phyloP scores from a whole-genome alignment of 2,888 invertebrate genomes.

The Tanytarsus gracilentus region DNA sequence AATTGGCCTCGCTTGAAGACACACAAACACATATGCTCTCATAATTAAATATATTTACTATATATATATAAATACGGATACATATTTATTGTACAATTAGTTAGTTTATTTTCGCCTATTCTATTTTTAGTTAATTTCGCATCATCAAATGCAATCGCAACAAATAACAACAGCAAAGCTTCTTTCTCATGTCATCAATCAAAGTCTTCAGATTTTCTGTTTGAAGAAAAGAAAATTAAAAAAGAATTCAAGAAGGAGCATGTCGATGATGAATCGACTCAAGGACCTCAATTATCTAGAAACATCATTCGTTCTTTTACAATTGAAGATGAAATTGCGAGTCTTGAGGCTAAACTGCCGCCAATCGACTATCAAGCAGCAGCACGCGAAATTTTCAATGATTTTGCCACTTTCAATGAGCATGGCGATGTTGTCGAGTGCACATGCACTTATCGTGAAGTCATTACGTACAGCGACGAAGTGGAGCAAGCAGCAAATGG shows the following conservation, averaged over 20 bases:
- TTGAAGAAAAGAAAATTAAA: too few relatives aligned
- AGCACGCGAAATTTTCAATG: background rate
- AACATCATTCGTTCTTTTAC: constrained; percentile 12
- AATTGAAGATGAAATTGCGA: constrained; percentile 34
- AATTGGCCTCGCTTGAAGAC: too few relatives aligned
- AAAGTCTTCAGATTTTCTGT: background rate
- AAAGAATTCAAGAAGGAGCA: too few relatives aligned
- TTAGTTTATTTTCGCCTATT: too few relatives aligned
- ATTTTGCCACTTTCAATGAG: constrained; percentile 1
- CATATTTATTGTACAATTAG: too few relatives aligned
- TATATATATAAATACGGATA: too few relatives aligned
- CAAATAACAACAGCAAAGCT: too few relatives aligned
- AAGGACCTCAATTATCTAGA: background rate
- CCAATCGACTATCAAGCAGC: constrained; percentile 31
- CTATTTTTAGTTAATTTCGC: too few relatives aligned
- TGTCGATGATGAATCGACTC: too few relatives aligned
- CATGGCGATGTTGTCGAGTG: constrained; percentile 31
- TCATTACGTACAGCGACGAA: background rate
- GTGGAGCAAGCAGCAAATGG: background rate
- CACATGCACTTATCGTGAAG: constrained; percentile 33
- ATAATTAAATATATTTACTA: too few relatives aligned
- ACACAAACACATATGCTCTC: too few relatives aligned
- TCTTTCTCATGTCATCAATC: background rate
- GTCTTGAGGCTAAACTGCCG: constrained; percentile 32
- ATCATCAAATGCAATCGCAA: too few relatives aligned